Evolutionary conservation across 2,113 vertebrate species (phyloP).

Genomic region (Pelvicachromis taeniatus): DNA sequence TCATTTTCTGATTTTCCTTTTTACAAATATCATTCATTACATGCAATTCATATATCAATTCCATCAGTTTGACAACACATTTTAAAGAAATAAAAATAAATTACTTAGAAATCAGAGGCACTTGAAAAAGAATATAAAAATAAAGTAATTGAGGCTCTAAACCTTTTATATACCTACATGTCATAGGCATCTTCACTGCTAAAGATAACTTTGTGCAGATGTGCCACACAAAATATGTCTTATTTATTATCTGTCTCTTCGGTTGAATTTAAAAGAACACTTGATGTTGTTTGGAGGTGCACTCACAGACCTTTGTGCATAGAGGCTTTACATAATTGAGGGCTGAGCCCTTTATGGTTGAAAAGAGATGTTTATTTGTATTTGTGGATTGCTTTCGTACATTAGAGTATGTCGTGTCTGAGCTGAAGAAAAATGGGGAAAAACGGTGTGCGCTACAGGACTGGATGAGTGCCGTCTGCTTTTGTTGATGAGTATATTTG

Average conservation of each 20-base stretch:
- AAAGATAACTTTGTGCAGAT: conserved; percentile 30
- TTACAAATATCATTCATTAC: not conserved
- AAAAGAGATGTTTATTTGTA: conserved; percentile 6
- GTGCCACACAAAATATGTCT: conserved; percentile 22
- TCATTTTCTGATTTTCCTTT: not conserved
- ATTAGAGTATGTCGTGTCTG: not conserved
- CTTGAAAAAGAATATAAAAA: not conserved
- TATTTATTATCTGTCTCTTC: conserved; percentile 52
- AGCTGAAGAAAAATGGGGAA: not conserved
- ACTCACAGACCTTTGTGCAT: conserved; percentile 8
- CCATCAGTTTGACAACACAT: not conserved
- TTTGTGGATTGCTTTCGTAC: not conserved
- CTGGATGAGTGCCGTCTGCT: not conserved
- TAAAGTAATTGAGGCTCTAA: not conserved
- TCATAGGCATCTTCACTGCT: not conserved
- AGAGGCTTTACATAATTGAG: conserved; percentile 29
- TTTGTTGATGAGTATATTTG: not conserved
- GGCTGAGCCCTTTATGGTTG: not conserved
- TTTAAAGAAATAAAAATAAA: not conserved
- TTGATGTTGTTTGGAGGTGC: conserved; percentile 12
- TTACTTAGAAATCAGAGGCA: not conserved
- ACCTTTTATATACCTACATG: conserved; percentile 25
- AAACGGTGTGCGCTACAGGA: not conserved
- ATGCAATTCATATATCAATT: not conserved
- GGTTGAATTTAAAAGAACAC: conserved; percentile 13